Evolutionary conservation across 2,888 invertebrate genomes (phyloP).

Genomic region (Conomelus anceps): DNA sequence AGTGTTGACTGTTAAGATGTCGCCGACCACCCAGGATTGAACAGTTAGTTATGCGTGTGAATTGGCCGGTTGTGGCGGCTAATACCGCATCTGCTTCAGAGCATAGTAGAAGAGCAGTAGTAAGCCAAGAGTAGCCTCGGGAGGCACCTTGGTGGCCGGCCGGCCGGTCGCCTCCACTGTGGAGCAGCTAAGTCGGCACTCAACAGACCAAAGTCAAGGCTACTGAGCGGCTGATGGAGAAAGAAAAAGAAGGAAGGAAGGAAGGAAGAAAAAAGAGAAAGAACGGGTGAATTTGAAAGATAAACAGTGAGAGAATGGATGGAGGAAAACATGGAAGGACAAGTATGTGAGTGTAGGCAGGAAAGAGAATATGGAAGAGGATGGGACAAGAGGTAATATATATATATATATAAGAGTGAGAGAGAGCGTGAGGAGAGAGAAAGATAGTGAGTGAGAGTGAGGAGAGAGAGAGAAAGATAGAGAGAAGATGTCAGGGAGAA

Average conservation of each 20-base stretch:
- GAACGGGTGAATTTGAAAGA: not conserved
- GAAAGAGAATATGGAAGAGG: not conserved
- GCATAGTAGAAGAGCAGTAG: no score
- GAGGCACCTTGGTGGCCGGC: not conserved
- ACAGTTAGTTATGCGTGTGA: not conserved
- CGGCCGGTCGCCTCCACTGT: not conserved
- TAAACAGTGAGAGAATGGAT: not conserved
- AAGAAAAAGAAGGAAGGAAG: not conserved
- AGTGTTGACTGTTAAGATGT: not conserved
- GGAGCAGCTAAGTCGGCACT: not conserved
- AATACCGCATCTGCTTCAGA: no score
- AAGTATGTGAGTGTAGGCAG: not conserved
- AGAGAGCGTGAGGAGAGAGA: not conserved
- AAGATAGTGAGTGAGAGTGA: not conserved
- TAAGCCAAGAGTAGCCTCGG: no score
- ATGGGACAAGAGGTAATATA: not conserved
- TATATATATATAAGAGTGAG: not conserved
- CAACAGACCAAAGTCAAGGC: not conserved
- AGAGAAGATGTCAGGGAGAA: no score
- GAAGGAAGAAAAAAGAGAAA: not conserved
- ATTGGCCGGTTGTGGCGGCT: not conserved
- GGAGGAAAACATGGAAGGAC: not conserved
- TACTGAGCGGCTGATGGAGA: not conserved
- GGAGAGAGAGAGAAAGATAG: no score
- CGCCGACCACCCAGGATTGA: not conserved